Evolutionary conservation across 2,797 vertebrate genomes (phyloP).

Genomic region (Gorsachius magnificus): DNA sequence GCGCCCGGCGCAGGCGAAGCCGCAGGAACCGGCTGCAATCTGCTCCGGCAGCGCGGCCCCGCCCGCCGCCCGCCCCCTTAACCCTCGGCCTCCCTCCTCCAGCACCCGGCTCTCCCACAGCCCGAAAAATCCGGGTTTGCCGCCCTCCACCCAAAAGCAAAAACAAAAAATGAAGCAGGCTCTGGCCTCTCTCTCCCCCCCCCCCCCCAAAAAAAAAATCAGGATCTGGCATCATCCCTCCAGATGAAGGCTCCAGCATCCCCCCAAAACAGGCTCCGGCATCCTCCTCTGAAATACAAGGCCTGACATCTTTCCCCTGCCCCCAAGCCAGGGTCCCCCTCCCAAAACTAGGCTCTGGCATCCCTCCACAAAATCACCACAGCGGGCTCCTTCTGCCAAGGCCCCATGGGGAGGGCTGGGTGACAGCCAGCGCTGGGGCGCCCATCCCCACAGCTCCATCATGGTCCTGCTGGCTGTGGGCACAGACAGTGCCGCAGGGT

Average conservation of each 20-base stretch:
- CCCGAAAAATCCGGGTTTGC: neutral
- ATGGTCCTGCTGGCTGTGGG: fast-evolving
- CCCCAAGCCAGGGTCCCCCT: fast-evolving
- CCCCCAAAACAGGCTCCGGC: too few relatives aligned
- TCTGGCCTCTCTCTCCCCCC: too few relatives aligned
- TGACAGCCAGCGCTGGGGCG: fast-evolving
- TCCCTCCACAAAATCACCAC: fast-evolving
- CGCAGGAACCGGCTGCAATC: conserved; percentile 7
- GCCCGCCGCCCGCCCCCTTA: neutral
- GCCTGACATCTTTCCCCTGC: neutral
- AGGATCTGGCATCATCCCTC: fast-evolving
- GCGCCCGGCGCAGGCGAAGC: conserved; percentile 23
- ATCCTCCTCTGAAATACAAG: neutral
- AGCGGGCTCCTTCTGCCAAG: neutral
- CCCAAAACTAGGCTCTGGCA: neutral
- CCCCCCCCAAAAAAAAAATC: neutral
- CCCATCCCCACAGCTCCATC: fast-evolving
- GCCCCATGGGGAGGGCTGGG: too few relatives aligned
- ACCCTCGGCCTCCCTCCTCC: neutral
- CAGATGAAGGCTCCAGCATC: neutral
- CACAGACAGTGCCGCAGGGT: fast-evolving
- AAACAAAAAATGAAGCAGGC: too few relatives aligned
- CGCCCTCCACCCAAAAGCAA: neutral
- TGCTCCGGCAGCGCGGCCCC: conserved; percentile 2
- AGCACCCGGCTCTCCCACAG: fast-evolving